Base-by-base conservation (phyloP, 2,888 invertebrate species). In the Poecilus cupreus region DNA sequence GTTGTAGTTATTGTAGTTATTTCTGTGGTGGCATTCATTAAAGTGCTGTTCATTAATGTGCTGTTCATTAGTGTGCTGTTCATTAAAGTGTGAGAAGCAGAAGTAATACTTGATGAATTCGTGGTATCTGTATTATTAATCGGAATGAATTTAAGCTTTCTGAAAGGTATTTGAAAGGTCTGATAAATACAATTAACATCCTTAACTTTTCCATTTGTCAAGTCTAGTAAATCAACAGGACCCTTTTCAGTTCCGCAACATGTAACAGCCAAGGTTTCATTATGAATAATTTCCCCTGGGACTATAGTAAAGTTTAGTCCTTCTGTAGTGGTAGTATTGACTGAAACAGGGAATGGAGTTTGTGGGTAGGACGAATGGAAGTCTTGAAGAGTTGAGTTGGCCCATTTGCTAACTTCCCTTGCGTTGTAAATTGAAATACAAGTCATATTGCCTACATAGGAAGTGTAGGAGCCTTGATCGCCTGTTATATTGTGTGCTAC, bases 1-100 rank as follows among this genome's bases (percentile, higher is more conserved):
- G 43, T 64, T 13, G 24, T 37, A 11, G 11, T 78, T 20, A 43
- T 78, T 6, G 1, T 24, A 16, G 37, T 37, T 22, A 18, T 11
- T 16, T 8, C n/a, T 6, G 57, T 43, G 3, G 24, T 86, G 85
- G 84, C 88, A 87, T 2, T 86, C 86, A 2, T 84, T n/a, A n/a
- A n/a, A 83, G 24, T 85, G 6, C 18, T 68, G 11, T 37, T n/a
- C 13, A 37, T 8, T 8, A 10, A 10, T 72, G 39, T 32, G 75
- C 13, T 2, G 16, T 43, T 18, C 22, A n/a, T 6, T 37, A 11
- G 26, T 39, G 80, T 80, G 16, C 5, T 37, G 11, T 60, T 78
- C 10, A 8, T 11, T 16, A 22, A 22, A 26, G 68, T 51, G 3
- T 16, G 85, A 85, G 84, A 88, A 87, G 3, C 86, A 86, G 3